A percentile compares a stretch with the other conserved stretches of the same genome.
Conservation (phyloP, 1,140 invertebrate species). For the Ruditapes philippinarum region DNA sequence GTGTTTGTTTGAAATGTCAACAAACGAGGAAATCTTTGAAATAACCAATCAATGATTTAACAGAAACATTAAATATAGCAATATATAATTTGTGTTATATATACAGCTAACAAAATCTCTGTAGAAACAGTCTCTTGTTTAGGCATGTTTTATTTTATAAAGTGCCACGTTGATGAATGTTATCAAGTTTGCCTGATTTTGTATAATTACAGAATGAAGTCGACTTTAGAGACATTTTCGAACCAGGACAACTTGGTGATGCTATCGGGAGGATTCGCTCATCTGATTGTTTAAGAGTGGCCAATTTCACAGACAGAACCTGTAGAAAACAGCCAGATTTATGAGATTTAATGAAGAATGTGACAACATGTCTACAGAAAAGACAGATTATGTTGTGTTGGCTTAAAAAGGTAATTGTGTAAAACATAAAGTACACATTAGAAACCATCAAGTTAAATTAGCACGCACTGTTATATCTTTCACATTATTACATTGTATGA, state of each 20-base stretch:
- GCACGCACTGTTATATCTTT: not conserved
- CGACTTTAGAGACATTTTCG: conserved; percentile 50
- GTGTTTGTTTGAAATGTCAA: too few relatives aligned
- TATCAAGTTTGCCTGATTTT: not conserved
- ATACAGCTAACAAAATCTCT: too few relatives aligned
- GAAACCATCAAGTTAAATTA: not conserved
- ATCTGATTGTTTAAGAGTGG: conserved; percentile 32
- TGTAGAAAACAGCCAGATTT: conserved; percentile 23
- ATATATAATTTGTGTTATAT: too few relatives aligned
- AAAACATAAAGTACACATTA: not conserved
- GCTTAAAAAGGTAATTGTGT: not conserved
- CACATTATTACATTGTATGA: not conserved
- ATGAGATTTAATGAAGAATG: not conserved
- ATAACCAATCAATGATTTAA: too few relatives aligned
- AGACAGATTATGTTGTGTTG: not conserved
- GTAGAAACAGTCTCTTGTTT: too few relatives aligned
- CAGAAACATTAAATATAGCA: too few relatives aligned
- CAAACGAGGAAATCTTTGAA: too few relatives aligned
- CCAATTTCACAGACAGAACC: conserved; percentile 38
- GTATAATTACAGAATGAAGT: conserved; percentile 47
- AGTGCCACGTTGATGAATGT: too few relatives aligned
- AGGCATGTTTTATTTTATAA: too few relatives aligned
- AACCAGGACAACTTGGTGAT: conserved; percentile 49
- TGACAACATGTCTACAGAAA: not conserved
- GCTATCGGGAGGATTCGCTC: conserved; percentile 21